Evolutionary conservation across 2,888 invertebrate species (phyloP), one percentile per base, ranked within the genome.

Genomic region (Melinaea marsaeus): DNA sequence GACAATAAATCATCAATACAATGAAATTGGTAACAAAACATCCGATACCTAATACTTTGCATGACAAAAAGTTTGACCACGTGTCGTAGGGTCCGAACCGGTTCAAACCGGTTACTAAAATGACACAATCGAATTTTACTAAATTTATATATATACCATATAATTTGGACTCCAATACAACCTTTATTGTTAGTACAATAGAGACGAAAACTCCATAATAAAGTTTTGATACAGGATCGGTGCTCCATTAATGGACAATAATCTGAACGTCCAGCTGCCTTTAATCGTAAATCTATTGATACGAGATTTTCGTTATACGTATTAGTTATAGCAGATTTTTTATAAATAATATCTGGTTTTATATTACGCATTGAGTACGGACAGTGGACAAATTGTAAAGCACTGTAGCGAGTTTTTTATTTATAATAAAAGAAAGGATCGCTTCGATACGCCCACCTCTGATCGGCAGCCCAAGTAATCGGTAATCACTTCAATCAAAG

Each of bases 1-100:
- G 61, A 62, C 68, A 70, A 74, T 76, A 78, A 74, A 76, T 77
- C 75, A 75, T 68, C 65, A 71, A 66, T 61, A 58, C 61, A 60
- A 76, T 73, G 77, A 74, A 71, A 68, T 69, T 65, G 61, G 76
- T 73, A 51, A 86, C 86, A 86, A 85, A 84, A 79, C 75, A 79
- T 72, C 79, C 81, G 81, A 89, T 86, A 85, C 86, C 85, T 81
- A 81, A 84, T 82, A 80, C 77, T 75, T 78, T 79, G 76, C 83
- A 82, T 84, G 83, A 87, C 86, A 87, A 85, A 82, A 79, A 77
- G 65, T 57, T 73, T 88, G 88, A 89, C 90, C 90, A 90, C 90
- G 90, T 90, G 90, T 83, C 86, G 67, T 74, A 69, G 82, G 82
- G 81, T 79, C 81, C 72, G 71, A 86, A 88, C 90, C 79, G 83